Evolutionary conservation across 1,140 invertebrate species (phyloP).

Genomic region (Drosophila trapezifrons): DNA sequence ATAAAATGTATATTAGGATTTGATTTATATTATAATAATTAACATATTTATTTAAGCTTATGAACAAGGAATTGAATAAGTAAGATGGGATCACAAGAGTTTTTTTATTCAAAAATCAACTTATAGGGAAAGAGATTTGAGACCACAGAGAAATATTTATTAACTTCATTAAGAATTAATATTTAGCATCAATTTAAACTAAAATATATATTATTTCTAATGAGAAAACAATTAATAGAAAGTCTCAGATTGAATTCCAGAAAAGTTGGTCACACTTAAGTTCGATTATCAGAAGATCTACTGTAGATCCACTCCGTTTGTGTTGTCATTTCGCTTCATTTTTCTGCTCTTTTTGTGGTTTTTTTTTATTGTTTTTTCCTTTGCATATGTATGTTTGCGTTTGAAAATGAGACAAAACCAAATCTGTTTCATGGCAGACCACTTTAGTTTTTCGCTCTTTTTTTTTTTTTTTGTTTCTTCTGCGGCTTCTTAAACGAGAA

Average conservation of each 20-base stretch:
- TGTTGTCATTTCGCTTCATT: conserved; percentile 6
- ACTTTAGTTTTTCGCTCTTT: conserved; percentile 13
- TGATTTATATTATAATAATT: neutral
- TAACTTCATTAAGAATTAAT: too few species aligned
- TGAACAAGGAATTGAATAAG: neutral
- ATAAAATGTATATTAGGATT: neutral
- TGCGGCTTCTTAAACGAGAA: conserved; percentile 43
- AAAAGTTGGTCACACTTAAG: too few species aligned
- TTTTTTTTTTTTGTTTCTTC: conserved; percentile 5
- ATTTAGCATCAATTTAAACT: neutral
- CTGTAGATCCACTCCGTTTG: conserved; percentile 6
- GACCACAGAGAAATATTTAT: too few species aligned
- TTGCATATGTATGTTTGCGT: neutral
- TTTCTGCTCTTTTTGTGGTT: conserved; percentile 1
- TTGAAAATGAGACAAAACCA: conserved; percentile 29
- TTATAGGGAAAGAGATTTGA: neutral
- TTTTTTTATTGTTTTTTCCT: neutral
- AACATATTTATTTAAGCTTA: neutral
- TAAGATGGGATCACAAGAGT: neutral
- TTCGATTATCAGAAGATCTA: neutral
- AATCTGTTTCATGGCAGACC: conserved; percentile 52
- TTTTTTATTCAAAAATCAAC: neutral
- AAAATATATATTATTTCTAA: neutral
- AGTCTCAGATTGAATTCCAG: too few species aligned
- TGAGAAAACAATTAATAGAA: too few species aligned